Conservation (phyloP, 2,797 vertebrate species). For the Malurus leucopterus region DNA sequence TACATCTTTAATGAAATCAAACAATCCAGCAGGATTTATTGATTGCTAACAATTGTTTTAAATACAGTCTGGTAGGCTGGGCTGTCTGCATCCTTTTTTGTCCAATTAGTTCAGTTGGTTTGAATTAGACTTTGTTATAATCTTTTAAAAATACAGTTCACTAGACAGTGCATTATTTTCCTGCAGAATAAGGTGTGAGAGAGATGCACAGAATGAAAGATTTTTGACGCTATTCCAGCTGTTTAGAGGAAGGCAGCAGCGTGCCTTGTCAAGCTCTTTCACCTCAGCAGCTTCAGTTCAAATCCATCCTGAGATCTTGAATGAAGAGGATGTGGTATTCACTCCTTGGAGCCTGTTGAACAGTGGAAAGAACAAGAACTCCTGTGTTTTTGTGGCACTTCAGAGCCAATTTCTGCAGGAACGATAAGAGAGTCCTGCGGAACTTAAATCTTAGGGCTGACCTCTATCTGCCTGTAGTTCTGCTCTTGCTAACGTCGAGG, state of each 20-base stretch:
- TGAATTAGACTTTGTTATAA: constrained; percentile 79
- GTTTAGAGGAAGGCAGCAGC: constrained; percentile 8
- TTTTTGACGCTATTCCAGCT: constrained; percentile 27
- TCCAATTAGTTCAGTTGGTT: constrained; percentile 82
- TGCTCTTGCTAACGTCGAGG: not conserved
- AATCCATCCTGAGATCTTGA: constrained; percentile 47
- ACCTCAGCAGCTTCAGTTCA: constrained; percentile 49
- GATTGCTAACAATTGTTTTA: constrained; percentile 79
- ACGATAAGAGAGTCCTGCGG: constrained; percentile 36
- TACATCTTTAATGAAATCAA: constrained; percentile 81
- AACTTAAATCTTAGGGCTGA: constrained; percentile 54
- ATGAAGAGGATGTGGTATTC: constrained; percentile 30
- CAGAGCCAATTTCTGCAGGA: constrained; percentile 52
- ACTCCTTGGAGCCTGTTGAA: constrained; percentile 42
- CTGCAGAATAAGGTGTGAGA: constrained; percentile 14
- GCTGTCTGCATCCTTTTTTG: constrained; percentile 72
- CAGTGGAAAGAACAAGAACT: constrained; percentile 42
- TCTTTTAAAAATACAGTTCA: constrained; percentile 19
- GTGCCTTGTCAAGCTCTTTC: constrained; percentile 37
- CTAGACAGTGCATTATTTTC: not conserved
- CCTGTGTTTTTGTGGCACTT: constrained; percentile 25
- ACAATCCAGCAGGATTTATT: constrained; percentile 77
- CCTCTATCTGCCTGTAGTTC: constrained; percentile 38
- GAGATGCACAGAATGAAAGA: not conserved
- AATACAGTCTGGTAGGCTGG: constrained; percentile 75